Evolutionary conservation across 1,140 invertebrate species (phyloP).

Genomic region (Drosophila nigromelanica): DNA sequence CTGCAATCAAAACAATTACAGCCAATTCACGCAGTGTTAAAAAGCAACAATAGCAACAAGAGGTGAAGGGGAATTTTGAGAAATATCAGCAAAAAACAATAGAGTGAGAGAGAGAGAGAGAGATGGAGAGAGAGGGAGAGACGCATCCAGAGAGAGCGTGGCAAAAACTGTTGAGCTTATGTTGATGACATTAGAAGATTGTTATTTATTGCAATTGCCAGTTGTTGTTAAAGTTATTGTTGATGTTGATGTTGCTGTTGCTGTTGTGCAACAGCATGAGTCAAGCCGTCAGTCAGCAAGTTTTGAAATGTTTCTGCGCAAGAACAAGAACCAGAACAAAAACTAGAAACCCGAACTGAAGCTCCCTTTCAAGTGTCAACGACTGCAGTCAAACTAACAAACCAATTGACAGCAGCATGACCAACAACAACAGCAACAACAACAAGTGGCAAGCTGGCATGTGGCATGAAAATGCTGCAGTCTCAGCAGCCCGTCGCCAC

Average conservation of each 20-base stretch:
- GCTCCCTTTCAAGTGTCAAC: constrained; percentile 72
- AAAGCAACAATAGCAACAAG: constrained; percentile 54
- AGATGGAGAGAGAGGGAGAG: constrained; percentile 5
- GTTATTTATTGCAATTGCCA: constrained; percentile 79
- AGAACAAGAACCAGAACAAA: constrained; percentile 46
- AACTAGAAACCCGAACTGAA: constrained; percentile 23
- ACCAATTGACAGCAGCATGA: constrained; percentile 66
- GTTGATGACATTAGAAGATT: constrained; percentile 81
- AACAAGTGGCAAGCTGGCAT: constrained; percentile 38
- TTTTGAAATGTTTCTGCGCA: constrained; percentile 27
- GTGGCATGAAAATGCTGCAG: constrained; percentile 42
- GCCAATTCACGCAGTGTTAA: constrained; percentile 72
- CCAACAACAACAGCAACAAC: constrained; percentile 30
- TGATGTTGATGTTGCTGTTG: constrained; percentile 9
- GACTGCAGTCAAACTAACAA: constrained; percentile 70
- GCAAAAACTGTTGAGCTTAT: constrained; percentile 43
- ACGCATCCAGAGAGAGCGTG: constrained; percentile 5
- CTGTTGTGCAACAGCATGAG: constrained; percentile 31
- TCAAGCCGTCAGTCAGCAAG: constrained; percentile 41
- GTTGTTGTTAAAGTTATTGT: constrained; percentile 38
- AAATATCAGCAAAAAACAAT: constrained; percentile 24
- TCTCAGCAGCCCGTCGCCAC: constrained; percentile 16
- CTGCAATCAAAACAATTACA: constrained; percentile 81
- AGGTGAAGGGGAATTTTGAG: not conserved
- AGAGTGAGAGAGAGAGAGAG: constrained; percentile 13